Conservation (phyloP, 2,113 vertebrate genomes). For the Pogona vitticeps region DNA sequence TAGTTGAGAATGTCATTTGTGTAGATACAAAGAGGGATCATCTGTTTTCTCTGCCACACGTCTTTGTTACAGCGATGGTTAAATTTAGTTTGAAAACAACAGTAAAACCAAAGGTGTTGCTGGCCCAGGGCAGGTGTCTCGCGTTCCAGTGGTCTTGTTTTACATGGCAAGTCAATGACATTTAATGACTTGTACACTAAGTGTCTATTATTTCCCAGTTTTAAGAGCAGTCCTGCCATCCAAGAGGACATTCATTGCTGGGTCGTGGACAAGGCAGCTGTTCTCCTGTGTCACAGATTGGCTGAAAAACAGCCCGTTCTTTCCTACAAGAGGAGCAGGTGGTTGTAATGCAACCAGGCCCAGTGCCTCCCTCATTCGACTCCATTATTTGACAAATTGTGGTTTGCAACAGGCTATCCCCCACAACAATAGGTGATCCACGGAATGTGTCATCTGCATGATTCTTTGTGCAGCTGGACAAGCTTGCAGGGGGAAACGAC, state of each 20-base stretch:
- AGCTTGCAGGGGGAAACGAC: neutral
- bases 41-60: slow-evolving; percentile 9
- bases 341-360: neutral
- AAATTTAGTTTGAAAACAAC: slow-evolving; percentile 37
- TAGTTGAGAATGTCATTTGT: neutral
- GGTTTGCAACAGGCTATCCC: neutral
- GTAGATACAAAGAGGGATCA: neutral
- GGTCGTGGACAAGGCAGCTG: neutral
- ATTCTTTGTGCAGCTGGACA: neutral
- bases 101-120: slow-evolving; percentile 40
- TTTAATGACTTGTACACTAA: slow-evolving; percentile 19
- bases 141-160: slow-evolving; percentile 26
- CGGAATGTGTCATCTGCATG: too few relatives aligned
- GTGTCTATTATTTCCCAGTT: slow-evolving; percentile 25
- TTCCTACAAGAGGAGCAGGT: neutral
- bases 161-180: slow-evolving; percentile 18
- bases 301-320: neutral
- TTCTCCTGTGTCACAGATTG: neutral
- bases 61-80: neutral
- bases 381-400: neutral
- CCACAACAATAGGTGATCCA: neutral
- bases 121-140: slow-evolving; percentile 12
- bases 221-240: neutral
- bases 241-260: neutral
- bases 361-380: neutral